Percentiles rank a stretch among this genome's conserved stretches.
Conservation (phyloP, 2,888 invertebrate genomes). For the Chrysopilus asiliformis region DNA sequence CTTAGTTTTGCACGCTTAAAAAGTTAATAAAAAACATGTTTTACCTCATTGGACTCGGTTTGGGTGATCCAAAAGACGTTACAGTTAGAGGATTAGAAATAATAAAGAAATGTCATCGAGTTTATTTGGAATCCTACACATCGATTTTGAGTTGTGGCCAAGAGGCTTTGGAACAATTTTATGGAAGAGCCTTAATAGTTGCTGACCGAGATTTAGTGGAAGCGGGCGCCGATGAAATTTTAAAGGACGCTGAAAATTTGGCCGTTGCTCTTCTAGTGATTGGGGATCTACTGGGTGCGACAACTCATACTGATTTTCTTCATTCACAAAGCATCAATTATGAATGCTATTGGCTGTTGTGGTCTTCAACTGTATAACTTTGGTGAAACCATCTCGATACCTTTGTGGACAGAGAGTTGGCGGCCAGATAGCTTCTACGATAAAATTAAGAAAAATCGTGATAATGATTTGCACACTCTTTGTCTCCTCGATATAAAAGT, state of each 20-base stretch:
- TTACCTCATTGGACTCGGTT: constrained; percentile 87
- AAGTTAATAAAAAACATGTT: too few species aligned
- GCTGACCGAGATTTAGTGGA: constrained; percentile 95
- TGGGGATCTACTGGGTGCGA: constrained; percentile 96
- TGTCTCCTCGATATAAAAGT: constrained; percentile 95
- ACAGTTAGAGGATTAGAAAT: constrained; percentile 90
- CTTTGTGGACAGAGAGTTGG: constrained; percentile 93
- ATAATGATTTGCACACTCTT: constrained; percentile 82
- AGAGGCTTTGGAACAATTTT: constrained; percentile 77
- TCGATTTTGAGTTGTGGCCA: constrained; percentile 80
- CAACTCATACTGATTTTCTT: constrained; percentile 43
- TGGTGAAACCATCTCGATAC: constrained; percentile 96
- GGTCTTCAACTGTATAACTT: constrained; percentile 91
- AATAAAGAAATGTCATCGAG: constrained; percentile 68
- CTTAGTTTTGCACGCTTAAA: too few species aligned
- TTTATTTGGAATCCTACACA: constrained; percentile 93
- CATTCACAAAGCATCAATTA: constrained; percentile 94
- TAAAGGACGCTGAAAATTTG: constrained; percentile 54
- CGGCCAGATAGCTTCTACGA: constrained; percentile 91
- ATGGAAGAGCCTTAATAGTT: constrained; percentile 63
- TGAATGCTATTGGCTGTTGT: constrained; percentile 94
- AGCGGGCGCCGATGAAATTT: constrained; percentile 69
- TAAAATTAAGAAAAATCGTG: constrained; percentile 73
- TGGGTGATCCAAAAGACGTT: constrained; percentile 91
- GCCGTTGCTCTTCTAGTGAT: constrained; percentile 89